Base-by-base conservation (phyloP, 2,888 invertebrate genomes). In the Cyclophora punctaria region DNA sequence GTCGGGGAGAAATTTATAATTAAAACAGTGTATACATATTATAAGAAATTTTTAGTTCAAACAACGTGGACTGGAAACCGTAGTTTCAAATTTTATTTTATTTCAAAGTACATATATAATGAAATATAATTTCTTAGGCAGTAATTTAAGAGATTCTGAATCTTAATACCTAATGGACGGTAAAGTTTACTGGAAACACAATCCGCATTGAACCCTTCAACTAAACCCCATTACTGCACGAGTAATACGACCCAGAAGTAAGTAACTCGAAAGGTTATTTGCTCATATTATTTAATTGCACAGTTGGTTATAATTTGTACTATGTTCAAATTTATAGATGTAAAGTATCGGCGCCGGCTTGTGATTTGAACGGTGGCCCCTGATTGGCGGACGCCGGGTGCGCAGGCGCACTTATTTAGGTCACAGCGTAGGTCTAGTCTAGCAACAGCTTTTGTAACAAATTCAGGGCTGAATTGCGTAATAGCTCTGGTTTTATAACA, bases 331-430 rank as follows among this genome's bases (percentile, higher is more conserved):
- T 83, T 80, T 80, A 81, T 78, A 73, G 73, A 66, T 62, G 65
- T 64, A 63, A 20, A 65, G 71, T 69, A 74, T 70, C 74, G 85
- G 84, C 84, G 86, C 85, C 86, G 73, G 75, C 68, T 67, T 66
- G 64, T 71, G 79, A 78, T 82, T 80, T 77, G 79, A 83, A 82
- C 78, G 77, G 78, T 73, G 76, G 67, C 64, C 57, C 75, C 68
- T 80, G 82, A 83, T 85, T 83, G 85, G 84, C 79, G 73, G 78
- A 73, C 75, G 80, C 81, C 81, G 77, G 79, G 71, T 77, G 74
- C 75, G 81, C 83, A 67, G 78, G 75, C 81, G 79, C 78, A 60
- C 63, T 64, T 75, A 86, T 86, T 79, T 86, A 74, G 87, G 87
- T 84, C 87, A 82, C 69, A 70, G 81, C 78, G 84, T 85, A 80